A percentile compares a stretch with the other conserved stretches of the same genome.
These are phyloP conservation scores for Alligator mississippiensis DNA, from an alignment of 2,113 vertebrate genomes.

Conservation along the genomic window DNA sequence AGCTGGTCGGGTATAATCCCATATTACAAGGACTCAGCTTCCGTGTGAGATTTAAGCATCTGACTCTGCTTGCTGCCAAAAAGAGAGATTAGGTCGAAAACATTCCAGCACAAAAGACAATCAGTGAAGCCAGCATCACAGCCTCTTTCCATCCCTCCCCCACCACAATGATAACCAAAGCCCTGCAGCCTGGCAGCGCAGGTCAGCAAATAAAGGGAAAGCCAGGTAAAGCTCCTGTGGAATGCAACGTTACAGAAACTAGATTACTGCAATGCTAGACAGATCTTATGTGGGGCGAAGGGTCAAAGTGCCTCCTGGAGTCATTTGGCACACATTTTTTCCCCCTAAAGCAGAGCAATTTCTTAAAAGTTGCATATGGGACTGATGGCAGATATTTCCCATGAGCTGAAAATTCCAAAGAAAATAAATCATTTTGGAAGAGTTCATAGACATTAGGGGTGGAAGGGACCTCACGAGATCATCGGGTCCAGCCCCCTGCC, in stretches of 20 bases:
- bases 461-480: too few relatives aligned
- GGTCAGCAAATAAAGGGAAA: neutral
- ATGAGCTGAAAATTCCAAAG: neutral
- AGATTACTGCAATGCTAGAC: neutral
- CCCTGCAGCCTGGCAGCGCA: neutral
- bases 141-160: neutral
- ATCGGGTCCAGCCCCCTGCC: too few relatives aligned
- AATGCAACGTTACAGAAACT: neutral
- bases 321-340: neutral
- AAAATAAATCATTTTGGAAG: neutral
- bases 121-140: neutral
- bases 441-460: too few relatives aligned
- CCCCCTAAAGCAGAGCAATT: neutral
- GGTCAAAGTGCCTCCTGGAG: neutral
- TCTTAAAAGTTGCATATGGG: neutral
- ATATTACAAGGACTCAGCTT: constrained; percentile 63
- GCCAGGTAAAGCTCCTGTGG: neutral
- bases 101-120: constrained; percentile 29
- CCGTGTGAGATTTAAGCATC: constrained; percentile 74
- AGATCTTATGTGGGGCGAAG: neutral
- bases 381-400: too few relatives aligned
- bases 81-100: constrained; percentile 46
- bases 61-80: constrained; percentile 72
- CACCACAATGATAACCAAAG: neutral
- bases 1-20: constrained; percentile 66